Conservation (phyloP, 2,113 vertebrate genomes). For the Gasterosteus nipponicus region DNA sequence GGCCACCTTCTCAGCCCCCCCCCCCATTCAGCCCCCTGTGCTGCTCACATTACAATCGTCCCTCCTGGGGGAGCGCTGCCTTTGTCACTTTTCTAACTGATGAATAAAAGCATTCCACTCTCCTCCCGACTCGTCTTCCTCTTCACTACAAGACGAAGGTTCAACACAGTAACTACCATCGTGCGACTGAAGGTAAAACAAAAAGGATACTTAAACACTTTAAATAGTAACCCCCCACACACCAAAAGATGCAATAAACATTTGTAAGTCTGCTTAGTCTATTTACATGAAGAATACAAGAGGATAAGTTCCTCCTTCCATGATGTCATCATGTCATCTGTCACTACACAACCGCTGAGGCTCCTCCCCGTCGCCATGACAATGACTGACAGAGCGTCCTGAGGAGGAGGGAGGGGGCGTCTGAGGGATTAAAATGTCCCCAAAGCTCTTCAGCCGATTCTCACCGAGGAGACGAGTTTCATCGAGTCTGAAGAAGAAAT, state of each 20-base stretch:
- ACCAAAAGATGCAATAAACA: conserved; percentile 8
- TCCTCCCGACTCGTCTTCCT: conserved; percentile 3
- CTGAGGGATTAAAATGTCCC: not conserved
- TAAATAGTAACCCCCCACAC: not conserved
- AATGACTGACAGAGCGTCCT: no score
- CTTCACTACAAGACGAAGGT: not conserved
- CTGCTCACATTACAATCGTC: conserved; percentile 54
- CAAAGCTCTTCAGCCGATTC: conserved; percentile 18
- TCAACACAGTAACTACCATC: conserved; percentile 9
- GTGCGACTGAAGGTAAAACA: not conserved
- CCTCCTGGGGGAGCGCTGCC: conserved; percentile 60
- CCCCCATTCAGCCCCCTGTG: not conserved
- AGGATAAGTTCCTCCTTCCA: not conserved
- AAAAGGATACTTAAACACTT: conserved; percentile 3
- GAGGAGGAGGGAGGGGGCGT: no score
- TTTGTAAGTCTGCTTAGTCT: not conserved
- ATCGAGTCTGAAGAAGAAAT: conserved; percentile 27
- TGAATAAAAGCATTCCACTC: conserved; percentile 81
- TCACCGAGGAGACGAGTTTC: conserved; percentile 9
- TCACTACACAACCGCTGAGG: no score
- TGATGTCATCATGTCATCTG: not conserved
- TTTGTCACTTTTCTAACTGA: conserved; percentile 79
- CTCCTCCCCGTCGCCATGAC: no score
- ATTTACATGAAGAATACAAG: conserved; percentile 42
- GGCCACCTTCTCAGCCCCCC: no score